These are phyloP conservation scores for Cassiopea andromeda DNA, from an alignment of 30 jellyfish, hydroid and myxozoan species.

Conservation along the genomic window DNA sequence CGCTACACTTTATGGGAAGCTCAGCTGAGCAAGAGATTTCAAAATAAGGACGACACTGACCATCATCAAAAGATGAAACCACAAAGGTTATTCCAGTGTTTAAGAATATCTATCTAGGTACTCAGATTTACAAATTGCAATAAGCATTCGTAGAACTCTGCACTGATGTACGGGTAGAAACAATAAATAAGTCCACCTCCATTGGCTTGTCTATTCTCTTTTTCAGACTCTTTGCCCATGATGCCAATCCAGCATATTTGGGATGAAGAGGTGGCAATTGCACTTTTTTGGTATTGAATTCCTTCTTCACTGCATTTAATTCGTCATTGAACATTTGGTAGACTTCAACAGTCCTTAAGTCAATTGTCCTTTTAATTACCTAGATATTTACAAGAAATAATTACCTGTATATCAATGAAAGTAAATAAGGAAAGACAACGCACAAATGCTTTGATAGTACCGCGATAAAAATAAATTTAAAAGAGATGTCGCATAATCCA, in stretches of 20 bases:
- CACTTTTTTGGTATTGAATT: constrained; percentile 88
- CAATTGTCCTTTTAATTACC: constrained; percentile 90
- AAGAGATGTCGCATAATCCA: no score
- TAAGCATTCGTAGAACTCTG: neutral
- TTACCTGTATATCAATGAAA: neutral
- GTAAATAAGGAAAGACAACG: no score
- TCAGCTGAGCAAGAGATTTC: no score
- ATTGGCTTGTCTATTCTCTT: constrained; percentile 84
- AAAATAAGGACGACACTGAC: no score
- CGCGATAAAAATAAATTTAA: no score
- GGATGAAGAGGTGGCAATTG: constrained; percentile 88
- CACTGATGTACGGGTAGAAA: neutral
- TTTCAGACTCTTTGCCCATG: constrained; percentile 97
- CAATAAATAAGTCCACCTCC: constrained; percentile 32
- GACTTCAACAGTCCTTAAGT: constrained; percentile 88
- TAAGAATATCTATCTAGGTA: no score
- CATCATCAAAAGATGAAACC: no score
- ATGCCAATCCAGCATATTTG: constrained; percentile 95
- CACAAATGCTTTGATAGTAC: no score
- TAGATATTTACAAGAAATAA: neutral
- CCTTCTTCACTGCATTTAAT: constrained; percentile 92
- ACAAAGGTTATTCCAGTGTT: no score
- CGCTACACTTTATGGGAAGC: no score
- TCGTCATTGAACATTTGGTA: constrained; percentile 86
- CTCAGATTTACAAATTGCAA: no score